phyloP scores from a whole-genome alignment of 2,888 invertebrate genomes.

The Amiota minor region DNA sequence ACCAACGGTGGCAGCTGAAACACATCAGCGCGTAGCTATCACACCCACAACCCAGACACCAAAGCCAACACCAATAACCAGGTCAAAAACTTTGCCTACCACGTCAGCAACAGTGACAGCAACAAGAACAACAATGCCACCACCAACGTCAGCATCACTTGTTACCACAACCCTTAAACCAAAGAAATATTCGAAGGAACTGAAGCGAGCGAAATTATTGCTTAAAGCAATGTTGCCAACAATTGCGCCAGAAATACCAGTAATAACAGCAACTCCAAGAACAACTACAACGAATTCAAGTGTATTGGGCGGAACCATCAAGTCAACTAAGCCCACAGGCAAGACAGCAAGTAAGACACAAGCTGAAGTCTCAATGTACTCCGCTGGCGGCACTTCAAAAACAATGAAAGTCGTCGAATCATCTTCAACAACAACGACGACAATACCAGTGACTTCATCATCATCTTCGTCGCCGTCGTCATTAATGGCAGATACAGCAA shows the following conservation, averaged over 20 bases:
- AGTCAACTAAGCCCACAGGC: slow-evolving; percentile 21
- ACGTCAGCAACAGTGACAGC: slow-evolving; percentile 36
- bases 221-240: slow-evolving; percentile 59
- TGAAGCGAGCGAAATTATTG: slow-evolving; percentile 70
- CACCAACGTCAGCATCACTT: slow-evolving; percentile 30
- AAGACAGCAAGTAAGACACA: neutral
- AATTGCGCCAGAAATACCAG: slow-evolving; percentile 23
- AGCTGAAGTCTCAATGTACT: neutral
- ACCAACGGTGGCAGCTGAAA: slow-evolving; percentile 10
- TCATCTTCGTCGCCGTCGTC: slow-evolving; percentile 2
- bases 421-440: slow-evolving; percentile 15
- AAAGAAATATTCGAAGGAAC: slow-evolving; percentile 64
- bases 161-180: slow-evolving; percentile 48
- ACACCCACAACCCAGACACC: slow-evolving; percentile 53
- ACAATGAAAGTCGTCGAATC: slow-evolving; percentile 17
- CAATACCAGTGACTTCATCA: slow-evolving; percentile 1
- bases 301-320: slow-evolving; percentile 26
- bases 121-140: slow-evolving; percentile 29
- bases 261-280: slow-evolving; percentile 28
- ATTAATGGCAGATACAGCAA: slow-evolving; percentile 10
- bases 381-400: slow-evolving; percentile 16
- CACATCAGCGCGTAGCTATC: slow-evolving; percentile 55
- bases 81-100: slow-evolving; percentile 30
- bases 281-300: slow-evolving; percentile 23
- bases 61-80: slow-evolving; percentile 19